A percentile compares a stretch with the other conserved stretches of the same genome.
Evolutionary conservation across 2,888 invertebrate genomes (phyloP).

Genomic region (Caenorhabditis imperialis): DNA sequence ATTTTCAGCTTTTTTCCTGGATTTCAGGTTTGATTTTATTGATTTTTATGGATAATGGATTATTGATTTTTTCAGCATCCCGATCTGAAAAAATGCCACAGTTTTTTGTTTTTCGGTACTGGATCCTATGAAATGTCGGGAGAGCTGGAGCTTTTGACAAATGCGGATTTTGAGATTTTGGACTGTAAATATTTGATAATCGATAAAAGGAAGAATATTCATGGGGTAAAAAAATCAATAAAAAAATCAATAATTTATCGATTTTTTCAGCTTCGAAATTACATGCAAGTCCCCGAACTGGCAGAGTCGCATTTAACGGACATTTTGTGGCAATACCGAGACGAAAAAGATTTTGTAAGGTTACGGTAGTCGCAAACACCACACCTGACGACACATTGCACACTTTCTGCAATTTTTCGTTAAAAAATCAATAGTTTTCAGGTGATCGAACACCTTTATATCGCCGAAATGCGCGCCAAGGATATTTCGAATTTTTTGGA

Average conservation of each 20-base stretch:
- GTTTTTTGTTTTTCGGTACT: constrained; percentile 33
- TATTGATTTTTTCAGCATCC: constrained; percentile 16
- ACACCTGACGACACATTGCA: too few relatives aligned
- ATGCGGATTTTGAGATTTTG: constrained; percentile 14
- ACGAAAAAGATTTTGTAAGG: constrained; percentile 18
- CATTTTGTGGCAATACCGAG: constrained; percentile 12
- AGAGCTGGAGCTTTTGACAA: constrained; percentile 18
- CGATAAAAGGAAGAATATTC: constrained; percentile 10
- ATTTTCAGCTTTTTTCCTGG: constrained; percentile 16
- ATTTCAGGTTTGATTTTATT: too few relatives aligned
- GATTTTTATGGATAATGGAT: neutral
- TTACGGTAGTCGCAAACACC: neutral
- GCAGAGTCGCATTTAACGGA: constrained; percentile 15
- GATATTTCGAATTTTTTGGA: constrained; percentile 8
- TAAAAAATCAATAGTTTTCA: neutral
- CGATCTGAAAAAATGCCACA: constrained; percentile 19
- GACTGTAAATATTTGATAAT: constrained; percentile 27
- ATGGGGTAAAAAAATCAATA: constrained; percentile 4
- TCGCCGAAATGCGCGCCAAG: constrained; percentile 4
- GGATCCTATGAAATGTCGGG: constrained; percentile 16
- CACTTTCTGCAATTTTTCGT: neutral
- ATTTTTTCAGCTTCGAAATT: constrained; percentile 4
- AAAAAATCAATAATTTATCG: too few relatives aligned
- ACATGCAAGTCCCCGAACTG: constrained; percentile 4
- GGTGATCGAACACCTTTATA: constrained; percentile 23